Base-by-base conservation (phyloP, 2,797 vertebrate genomes). In the Myripristis murdjan region DNA sequence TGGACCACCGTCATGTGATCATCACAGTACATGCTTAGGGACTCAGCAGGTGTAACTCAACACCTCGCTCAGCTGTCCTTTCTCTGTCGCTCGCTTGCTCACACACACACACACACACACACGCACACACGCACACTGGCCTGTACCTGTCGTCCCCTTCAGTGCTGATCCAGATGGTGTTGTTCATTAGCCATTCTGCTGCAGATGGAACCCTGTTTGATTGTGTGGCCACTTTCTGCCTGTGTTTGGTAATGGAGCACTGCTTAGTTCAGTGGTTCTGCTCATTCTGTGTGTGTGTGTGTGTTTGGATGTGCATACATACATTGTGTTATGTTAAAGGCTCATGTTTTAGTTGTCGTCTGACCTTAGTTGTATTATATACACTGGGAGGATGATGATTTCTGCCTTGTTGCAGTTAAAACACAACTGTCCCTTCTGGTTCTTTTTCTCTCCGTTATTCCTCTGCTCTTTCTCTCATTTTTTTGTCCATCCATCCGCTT, bases 1-100 rank as follows among this genome's bases (percentile, higher is more conserved):
- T 54, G 2, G 64, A 52, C 31, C 15, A 24, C 47, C 16, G 58
- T 52, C 53, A 28, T 61, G 75, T 83, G 75, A 87, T 79, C 68
- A 46, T 53, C 71, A 1, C 64, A 31, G 59, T 65, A n/a, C n/a
- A 81, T 77, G 81, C 85, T 84, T 73, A 77, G 60, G 73, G 65
- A 84, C 77, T 49, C 44, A 77, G 79, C 67, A 73, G 78, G 65
- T 79, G 89, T 81, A 90, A 90, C 73, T 64, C 77, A 73, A 88
- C 79, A 85, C 85, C 77, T 70, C 56, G 41, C 73, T 83, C 78
- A 77, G 70, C 28, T 66, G 52, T 60, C 35, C 24, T 54, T 58
- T 33, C 15, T 60, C 51, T 46, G 57, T 64, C 22, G 64, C 58
- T 44, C 37, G 31, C n/a, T 5, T 58, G 20, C 43, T 23, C 35